Percentiles rank a stretch among this genome's conserved stretches.
phyloP scores from a whole-genome alignment of 2,888 invertebrate genomes.

The Polylopha cassiicola region DNA sequence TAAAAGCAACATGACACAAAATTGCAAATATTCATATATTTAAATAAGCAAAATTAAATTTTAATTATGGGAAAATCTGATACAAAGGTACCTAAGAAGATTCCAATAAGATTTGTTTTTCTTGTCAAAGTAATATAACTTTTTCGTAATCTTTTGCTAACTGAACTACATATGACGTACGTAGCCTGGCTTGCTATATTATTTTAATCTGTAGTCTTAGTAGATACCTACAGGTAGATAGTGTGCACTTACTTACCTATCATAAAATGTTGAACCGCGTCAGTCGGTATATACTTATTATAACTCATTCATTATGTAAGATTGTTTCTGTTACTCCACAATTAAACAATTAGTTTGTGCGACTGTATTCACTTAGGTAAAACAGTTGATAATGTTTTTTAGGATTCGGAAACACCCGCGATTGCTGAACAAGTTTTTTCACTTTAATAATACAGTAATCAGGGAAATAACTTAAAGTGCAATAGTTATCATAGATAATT shows the following conservation, averaged over 20 bases:
- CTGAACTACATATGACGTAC: no score
- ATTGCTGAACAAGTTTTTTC: constrained; percentile 16
- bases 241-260: constrained; percentile 42
- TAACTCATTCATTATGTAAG: constrained; percentile 28
- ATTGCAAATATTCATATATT: no score
- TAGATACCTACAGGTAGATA: constrained; percentile 12
- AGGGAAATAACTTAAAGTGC: background rate
- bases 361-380: constrained; percentile 13
- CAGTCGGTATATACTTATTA: constrained; percentile 12
- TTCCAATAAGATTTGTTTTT: constrained; percentile 8
- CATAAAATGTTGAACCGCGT: constrained; percentile 36
- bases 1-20: no score
- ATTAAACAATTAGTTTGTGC: constrained; percentile 4
- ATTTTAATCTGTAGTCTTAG: no score
- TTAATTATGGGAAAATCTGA: no score
- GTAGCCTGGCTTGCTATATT: constrained; percentile 13
- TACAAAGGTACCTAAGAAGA: no score
- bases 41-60: no score
- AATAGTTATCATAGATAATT: no score
- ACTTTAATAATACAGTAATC: constrained; percentile 1
- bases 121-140: no score
- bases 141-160: no score
- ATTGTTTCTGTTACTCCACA: constrained; percentile 9
- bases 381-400: constrained; percentile 16
- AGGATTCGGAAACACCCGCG: constrained; percentile 19